Evolutionary conservation across 2,113 vertebrate species (phyloP), one percentile per base, ranked within the genome.

Genomic region (Ardeotis arabs): DNA sequence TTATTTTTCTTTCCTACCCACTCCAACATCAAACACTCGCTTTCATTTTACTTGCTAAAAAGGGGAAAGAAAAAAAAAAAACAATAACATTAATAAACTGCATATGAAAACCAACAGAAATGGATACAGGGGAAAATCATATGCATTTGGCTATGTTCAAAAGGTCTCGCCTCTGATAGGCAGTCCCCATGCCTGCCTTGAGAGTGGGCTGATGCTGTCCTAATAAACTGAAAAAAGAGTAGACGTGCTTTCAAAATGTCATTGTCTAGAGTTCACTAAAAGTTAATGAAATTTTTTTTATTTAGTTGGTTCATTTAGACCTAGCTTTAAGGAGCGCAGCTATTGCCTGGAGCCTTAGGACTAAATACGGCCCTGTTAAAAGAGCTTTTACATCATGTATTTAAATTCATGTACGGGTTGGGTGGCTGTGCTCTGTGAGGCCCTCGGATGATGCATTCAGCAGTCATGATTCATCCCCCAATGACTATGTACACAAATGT

Each of bases 1-100:
- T 74, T 91, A 6, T 84, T 89, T 96, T 79, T 74, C 70, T 81
- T 91, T 89, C 62, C 29, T 74, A 31, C 16, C 19, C 53, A 35
- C 13, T 88, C 58, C 76, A 66, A 35, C 31, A 47, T 75, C 37
- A 95, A 87, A 82, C 12, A 52, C 58, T 75, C 0, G 0, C 20
- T 77, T 62, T 98, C 93, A 97, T 96, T 97, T 97, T 56, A 59
- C 86, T 97, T 97, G 96, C 96, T 97, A 83, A 75, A 93, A 96
- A 70, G 29, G 4, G 10, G 11, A 24, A 37, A 86, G 47, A 10
- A 45, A 55, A 69, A 89, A 63, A 63, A 12, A 74, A 25, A 2
- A 76, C 37, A 69, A 69, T 80, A 29, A 75, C 76, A 86, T 93
- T 88, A 90, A 80, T 73, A 83, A 94, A 85, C 81, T 28, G 14